Evolutionary conservation across 2,888 invertebrate species (phyloP).

Genomic region (Synanthedon vespiformis): DNA sequence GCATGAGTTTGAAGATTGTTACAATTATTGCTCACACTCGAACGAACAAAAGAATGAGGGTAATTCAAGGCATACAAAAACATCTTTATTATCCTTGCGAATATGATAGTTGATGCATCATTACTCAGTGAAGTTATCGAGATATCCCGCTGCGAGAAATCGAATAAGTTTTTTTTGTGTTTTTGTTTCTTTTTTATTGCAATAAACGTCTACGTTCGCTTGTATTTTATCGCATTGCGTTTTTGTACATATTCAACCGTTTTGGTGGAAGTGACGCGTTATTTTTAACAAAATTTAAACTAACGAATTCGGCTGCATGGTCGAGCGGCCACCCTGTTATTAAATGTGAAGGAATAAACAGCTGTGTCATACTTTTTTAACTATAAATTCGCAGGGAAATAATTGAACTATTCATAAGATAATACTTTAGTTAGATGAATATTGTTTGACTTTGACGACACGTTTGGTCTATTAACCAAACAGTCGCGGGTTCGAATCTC

Average conservation of each 20-base stretch:
- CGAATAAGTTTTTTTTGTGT: constrained; percentile 15
- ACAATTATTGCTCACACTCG: not conserved
- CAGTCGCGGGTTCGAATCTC: too few species aligned
- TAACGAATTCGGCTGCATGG: constrained; percentile 18
- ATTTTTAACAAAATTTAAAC: constrained; percentile 3
- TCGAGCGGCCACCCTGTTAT: constrained; percentile 29
- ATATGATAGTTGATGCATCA: constrained; percentile 25
- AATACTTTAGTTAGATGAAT: too few species aligned
- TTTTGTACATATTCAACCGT: not conserved
- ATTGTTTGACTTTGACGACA: too few species aligned
- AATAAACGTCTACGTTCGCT: constrained; percentile 1
- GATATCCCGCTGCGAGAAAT: constrained; percentile 28
- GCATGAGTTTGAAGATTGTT: not conserved
- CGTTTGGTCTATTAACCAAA: too few species aligned
- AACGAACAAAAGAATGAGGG: constrained; percentile 14
- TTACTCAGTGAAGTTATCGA: constrained; percentile 22
- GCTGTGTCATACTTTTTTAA: constrained; percentile 7
- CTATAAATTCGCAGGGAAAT: constrained; percentile 2
- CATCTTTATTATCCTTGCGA: constrained; percentile 24
- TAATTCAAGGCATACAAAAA: constrained; percentile 15
- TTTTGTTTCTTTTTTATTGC: constrained; percentile 7
- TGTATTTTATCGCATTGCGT: constrained; percentile 1
- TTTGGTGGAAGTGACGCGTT: not conserved
- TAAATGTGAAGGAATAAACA: constrained; percentile 3
- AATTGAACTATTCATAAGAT: not conserved